Evolutionary conservation across 1,140 invertebrate genomes (phyloP), one percentile per base, ranked within the genome.

Genomic region (Procambarus virginalis): DNA sequence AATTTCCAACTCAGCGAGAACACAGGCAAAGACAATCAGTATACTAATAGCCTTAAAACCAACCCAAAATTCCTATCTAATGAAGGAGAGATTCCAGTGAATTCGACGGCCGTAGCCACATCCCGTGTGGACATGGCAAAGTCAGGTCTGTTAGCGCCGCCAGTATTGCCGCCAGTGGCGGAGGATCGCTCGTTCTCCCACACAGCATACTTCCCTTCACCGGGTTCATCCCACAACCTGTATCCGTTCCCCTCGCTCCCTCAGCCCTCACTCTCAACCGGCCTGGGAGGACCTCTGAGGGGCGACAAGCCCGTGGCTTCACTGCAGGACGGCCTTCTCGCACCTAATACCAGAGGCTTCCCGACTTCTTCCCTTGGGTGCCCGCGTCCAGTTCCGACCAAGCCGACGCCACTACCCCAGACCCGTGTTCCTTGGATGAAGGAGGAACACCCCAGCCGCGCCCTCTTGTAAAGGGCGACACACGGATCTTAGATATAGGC

Each of bases 211-310:
- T 22, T 10, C 45, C 77, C 48, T 0, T 34, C 51, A 0, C 49
- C 4, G 17, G 12, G 3, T 58, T 75, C 70, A 84, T 84, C 22
- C 82, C 82, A 12, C 82, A 84, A 10, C 82, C 82, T 9, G 34
- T 84, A 22, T 12, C 70, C n/a, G 17, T 84, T 12, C 82, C 82
- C 45, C 12, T 84, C n/a, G 82, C 14, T 70, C 68, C 82, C 20
- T 6, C 60, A 22, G 68, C 34, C 68, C 4, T 84, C 45, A 84
- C 68, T 4, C 68, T 84, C 3, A 68, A 84, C 60, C 60, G 75
- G 9, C 82, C 82, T 5, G 34, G 17, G 20, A 64, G 73, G 46
- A 45, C 20, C 4, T 45, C 48, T 8, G 46, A 48, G 51, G 46
- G n/a, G 17, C 51, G 82, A 49, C 82, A 84, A 64, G 46, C 68